Percentiles rank a stretch among this genome's conserved stretches.
These are phyloP conservation scores for Botrylloides violaceus DNA, from an alignment of 23 tunicate species.

Conservation along the genomic window DNA sequence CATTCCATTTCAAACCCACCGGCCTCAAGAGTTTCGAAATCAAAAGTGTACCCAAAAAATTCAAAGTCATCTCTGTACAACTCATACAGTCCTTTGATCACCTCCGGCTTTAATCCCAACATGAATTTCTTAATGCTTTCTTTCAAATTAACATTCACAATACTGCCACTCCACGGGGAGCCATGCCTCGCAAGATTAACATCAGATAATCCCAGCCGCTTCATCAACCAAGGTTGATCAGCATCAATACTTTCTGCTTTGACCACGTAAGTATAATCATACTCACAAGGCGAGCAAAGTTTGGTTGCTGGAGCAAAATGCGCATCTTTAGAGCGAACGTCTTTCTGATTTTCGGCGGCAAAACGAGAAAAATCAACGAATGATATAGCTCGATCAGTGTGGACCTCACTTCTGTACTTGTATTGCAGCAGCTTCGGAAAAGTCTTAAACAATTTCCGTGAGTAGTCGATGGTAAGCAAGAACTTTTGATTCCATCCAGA, in stretches of 20 bases:
- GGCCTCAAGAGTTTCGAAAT: constrained; percentile 14
- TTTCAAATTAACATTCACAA: constrained; percentile 13
- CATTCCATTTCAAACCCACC: constrained; percentile 25
- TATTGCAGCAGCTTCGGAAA: neutral
- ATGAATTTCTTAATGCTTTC: constrained; percentile 13
- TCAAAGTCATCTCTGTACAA: constrained; percentile 15
- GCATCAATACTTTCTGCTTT: constrained; percentile 24
- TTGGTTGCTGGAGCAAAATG: constrained; percentile 12
- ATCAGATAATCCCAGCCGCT: constrained; percentile 2
- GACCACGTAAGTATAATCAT: constrained; percentile 8
- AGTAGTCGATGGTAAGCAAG: constrained; percentile 8
- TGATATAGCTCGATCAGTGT: neutral
- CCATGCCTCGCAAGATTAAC: constrained; percentile 1
- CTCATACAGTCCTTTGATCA: constrained; percentile 8
- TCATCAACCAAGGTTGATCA: constrained; percentile 14
- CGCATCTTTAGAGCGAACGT: neutral
- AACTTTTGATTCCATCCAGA: constrained; percentile 28
- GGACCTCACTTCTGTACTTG: constrained; percentile 18
- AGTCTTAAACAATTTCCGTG: constrained; percentile 1
- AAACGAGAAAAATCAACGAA: constrained; percentile 15
- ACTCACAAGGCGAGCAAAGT: constrained; percentile 1
- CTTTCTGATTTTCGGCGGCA: neutral
- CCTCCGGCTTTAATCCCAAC: neutral
- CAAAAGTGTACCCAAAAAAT: constrained; percentile 22
- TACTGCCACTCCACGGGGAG: constrained; percentile 16